phyloP scores from a whole-genome alignment of 2,797 vertebrate genomes.

The Allobates femoralis region DNA sequence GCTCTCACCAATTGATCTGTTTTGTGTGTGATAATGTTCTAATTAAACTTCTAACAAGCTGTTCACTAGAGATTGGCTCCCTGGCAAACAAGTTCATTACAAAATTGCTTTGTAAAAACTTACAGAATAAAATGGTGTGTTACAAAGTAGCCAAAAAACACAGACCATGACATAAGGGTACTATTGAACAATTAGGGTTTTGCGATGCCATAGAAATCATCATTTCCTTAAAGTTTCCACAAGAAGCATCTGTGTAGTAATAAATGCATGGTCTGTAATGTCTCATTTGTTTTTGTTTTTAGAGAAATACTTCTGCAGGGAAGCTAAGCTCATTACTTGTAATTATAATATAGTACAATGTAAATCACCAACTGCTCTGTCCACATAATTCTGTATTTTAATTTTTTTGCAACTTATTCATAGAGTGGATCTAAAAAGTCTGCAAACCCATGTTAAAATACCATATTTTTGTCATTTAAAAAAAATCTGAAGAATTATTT shows the following conservation, averaged over 20 bases:
- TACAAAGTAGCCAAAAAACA: conserved; percentile 51
- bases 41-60: conserved; percentile 64
- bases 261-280: conserved; percentile 3
- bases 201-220: conserved; percentile 23
- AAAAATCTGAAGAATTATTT: too few species aligned
- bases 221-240: conserved; percentile 34
- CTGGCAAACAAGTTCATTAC: conserved; percentile 62
- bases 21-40: conserved; percentile 63
- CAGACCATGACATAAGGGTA: conserved; percentile 46
- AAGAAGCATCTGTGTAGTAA: conserved; percentile 38
- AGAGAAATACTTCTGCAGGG: background rate
- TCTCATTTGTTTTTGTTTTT: background rate
- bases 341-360: background rate
- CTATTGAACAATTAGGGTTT: conserved; percentile 40
- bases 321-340: conserved; percentile 6
- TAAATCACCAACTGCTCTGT: background rate
- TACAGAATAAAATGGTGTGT: conserved; percentile 47
- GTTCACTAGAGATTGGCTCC: conserved; percentile 62
- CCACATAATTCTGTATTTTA: background rate
- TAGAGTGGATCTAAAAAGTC: too few species aligned
- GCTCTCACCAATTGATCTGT: conserved; percentile 61
- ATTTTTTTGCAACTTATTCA: too few species aligned
- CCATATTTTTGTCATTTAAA: too few species aligned
- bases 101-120: conserved; percentile 52
- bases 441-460: too few species aligned